Evolutionary conservation across 2,888 invertebrate species (phyloP), one percentile per base, ranked within the genome.

Genomic region (Andricus quercusramuli): DNA sequence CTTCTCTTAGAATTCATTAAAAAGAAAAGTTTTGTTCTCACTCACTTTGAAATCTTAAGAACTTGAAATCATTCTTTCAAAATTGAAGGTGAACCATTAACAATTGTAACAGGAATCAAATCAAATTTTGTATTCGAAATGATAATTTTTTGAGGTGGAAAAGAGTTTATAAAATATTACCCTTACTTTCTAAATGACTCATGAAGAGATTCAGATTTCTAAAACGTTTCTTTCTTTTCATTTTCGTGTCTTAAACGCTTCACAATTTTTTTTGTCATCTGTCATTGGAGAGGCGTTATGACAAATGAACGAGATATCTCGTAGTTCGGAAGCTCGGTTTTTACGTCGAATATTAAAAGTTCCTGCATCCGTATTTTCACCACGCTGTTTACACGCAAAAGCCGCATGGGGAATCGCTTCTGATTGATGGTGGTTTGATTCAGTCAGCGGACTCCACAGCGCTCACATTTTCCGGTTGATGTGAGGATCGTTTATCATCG

Each of bases 401-500:
- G 79, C 80, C 84, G 82, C 81, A 83, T 62, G 64, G 83, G 84
- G 82, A 83, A 84, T 79, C 77, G 68, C 64, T 68, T 74, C 87
- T 89, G 91, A 90, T 91, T 90, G 90, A 91, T 90, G 89, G 89
- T 88, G 86, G 88, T 90, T 90, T 90, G 90, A 90, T 91, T 90
- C 88, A 90, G 90, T 90, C 90, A 87, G 83, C 83, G 83, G 85
- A 85, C 85, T 84, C 85, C 82, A 77, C 82, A 82, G 79, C 82
- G 83, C 86, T 88, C 87, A 85, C 88, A 90, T 90, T 91, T 90
- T 90, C 90, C 89, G 86, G 87, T 86, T 87, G 90, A 90, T 88
- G 89, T 87, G 84, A 83, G 83, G 84, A 89, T 90, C 90, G 84
- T 91, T 91, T 90, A 90, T 90, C 90, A 91, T 89, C 86, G 51